phyloP scores from a whole-genome alignment of 2,797 vertebrate species.

The Melanitta fusca region DNA sequence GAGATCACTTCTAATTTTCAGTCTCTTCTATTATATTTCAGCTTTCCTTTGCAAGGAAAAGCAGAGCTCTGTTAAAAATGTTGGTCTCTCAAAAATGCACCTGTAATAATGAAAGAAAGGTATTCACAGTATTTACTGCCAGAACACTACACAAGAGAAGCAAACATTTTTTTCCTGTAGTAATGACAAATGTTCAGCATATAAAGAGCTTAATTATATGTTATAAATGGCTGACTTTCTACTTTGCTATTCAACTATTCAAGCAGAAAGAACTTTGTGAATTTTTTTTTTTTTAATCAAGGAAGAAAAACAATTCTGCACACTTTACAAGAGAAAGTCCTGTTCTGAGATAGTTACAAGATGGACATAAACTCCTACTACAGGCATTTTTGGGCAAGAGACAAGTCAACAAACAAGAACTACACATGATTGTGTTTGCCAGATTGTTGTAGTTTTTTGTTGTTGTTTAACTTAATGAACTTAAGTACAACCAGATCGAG shows the following conservation, averaged over 20 bases:
- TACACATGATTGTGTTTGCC: neutral
- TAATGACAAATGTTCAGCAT: constrained; percentile 66
- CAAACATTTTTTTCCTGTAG: constrained; percentile 31
- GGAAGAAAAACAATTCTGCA: constrained; percentile 58
- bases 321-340: constrained; percentile 43
- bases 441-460: neutral
- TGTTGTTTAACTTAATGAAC: constrained; percentile 14
- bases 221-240: constrained; percentile 67
- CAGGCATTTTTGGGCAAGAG: neutral
- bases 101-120: neutral
- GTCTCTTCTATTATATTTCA: neutral
- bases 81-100: neutral
- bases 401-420: constrained; percentile 12
- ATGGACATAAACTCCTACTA: neutral
- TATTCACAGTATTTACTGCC: constrained; percentile 1
- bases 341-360: neutral
- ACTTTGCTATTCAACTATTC: constrained; percentile 69
- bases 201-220: constrained; percentile 74
- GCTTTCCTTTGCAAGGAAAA: neutral
- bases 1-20: neutral
- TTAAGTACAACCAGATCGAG: constrained; percentile 41
- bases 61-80: neutral
- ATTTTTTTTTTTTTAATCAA: neutral
- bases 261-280: constrained; percentile 61
- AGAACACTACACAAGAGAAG: constrained; percentile 1